These are phyloP conservation scores for Ephialtes manifestator DNA, from an alignment of 2,888 invertebrate species.

Conservation along the genomic window DNA sequence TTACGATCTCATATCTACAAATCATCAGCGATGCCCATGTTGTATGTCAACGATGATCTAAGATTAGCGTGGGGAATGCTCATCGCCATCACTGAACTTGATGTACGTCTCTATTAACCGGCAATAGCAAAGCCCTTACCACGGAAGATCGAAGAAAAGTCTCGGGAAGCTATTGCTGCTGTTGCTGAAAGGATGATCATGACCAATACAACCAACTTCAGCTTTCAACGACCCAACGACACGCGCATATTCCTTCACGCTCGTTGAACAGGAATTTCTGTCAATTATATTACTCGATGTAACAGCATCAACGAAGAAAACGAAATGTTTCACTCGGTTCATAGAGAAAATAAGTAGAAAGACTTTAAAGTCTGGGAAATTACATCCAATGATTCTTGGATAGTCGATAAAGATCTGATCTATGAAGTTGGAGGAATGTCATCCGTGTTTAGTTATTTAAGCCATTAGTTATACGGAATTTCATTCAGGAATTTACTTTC, in stretches of 20 bases:
- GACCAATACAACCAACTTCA: constrained; percentile 16
- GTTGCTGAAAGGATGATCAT: constrained; percentile 42
- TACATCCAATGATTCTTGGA: constrained; percentile 28
- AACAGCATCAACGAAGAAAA: neutral
- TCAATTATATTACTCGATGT: constrained; percentile 57
- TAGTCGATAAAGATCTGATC: constrained; percentile 34
- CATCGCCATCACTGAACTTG: constrained; percentile 43
- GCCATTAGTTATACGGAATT: constrained; percentile 14
- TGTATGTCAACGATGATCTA: constrained; percentile 36
- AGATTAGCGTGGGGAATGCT: constrained; percentile 41
- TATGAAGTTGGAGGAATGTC: constrained; percentile 1
- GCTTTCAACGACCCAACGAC: constrained; percentile 58
- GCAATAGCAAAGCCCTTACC: constrained; percentile 49
- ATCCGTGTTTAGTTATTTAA: neutral
- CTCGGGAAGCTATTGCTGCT: constrained; percentile 28
- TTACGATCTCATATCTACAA: constrained; percentile 58
- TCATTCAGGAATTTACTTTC: neutral
- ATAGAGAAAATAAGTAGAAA: constrained; percentile 2
- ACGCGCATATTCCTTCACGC: constrained; percentile 59
- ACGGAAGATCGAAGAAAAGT: constrained; percentile 43
- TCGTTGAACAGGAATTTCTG: constrained; percentile 64
- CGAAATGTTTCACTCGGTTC: constrained; percentile 33
- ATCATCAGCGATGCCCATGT: constrained; percentile 49
- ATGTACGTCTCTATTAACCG: constrained; percentile 65
- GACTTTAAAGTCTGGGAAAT: constrained; percentile 42